Percentiles rank a stretch among this genome's conserved stretches.
Conservation (phyloP, 2,888 invertebrate species). For the Tenodera sinensis region DNA sequence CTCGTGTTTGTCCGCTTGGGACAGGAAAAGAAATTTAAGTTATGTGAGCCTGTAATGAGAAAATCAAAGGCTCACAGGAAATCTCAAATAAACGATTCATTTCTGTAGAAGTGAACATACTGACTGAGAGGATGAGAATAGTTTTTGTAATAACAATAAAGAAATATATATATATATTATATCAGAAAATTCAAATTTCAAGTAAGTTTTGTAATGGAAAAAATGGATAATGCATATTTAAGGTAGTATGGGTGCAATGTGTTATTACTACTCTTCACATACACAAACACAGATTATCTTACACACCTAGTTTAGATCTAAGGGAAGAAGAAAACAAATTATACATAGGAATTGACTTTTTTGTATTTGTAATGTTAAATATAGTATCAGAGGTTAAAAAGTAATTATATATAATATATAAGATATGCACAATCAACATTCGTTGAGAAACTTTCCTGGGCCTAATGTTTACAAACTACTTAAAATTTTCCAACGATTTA, state of each 20-base stretch:
- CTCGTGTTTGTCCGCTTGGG: slow-evolving; percentile 8
- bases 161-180: not conserved
- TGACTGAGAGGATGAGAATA: slow-evolving; percentile 6
- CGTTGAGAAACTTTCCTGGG: slow-evolving; percentile 30
- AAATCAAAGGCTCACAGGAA: slow-evolving; percentile 21
- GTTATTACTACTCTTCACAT: not conserved
- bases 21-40: slow-evolving; percentile 14
- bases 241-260: not conserved
- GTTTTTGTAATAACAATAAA: slow-evolving; percentile 6
- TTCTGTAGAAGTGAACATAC: slow-evolving; percentile 3
- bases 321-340: slow-evolving; percentile 17
- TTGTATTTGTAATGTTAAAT: slow-evolving; percentile 17
- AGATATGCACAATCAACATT: slow-evolving; percentile 30
- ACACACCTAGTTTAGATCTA: slow-evolving; percentile 22
- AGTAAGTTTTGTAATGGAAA: slow-evolving; percentile 11
- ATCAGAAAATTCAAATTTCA: slow-evolving; percentile 8
- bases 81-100: not conserved
- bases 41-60: slow-evolving; percentile 26
- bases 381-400: slow-evolving; percentile 18
- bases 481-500: slow-evolving; percentile 26
- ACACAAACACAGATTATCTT: not conserved
- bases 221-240: slow-evolving; percentile 14
- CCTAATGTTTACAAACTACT: slow-evolving; percentile 32
- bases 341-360: slow-evolving; percentile 28
- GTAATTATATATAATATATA: not conserved